These are phyloP conservation scores for Orthonevra nobilis DNA, from an alignment of 2,888 invertebrate species.

Conservation along the genomic window DNA sequence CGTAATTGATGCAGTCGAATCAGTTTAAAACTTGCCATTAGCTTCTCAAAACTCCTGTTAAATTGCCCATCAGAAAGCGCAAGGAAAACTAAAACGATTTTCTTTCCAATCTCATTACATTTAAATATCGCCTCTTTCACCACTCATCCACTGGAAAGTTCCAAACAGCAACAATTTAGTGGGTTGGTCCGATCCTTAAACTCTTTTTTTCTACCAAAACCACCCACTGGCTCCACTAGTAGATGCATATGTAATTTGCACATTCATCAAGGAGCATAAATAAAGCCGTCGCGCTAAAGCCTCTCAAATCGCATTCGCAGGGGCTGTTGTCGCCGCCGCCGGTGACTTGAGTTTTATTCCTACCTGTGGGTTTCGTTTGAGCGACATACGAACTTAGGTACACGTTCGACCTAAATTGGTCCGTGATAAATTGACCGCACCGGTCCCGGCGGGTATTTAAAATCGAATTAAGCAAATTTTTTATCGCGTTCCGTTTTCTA, in stretches of 20 bases:
- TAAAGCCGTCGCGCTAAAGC: slow-evolving; percentile 32
- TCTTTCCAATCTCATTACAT: slow-evolving; percentile 30
- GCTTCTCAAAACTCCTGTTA: slow-evolving; percentile 35
- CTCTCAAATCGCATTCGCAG: slow-evolving; percentile 19
- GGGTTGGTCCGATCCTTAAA: slow-evolving; percentile 28
- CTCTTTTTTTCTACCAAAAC: neutral
- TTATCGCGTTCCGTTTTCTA: neutral
- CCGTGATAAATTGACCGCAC: slow-evolving; percentile 51
- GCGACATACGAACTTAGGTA: neutral
- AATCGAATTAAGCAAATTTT: slow-evolving; percentile 54
- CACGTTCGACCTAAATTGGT: slow-evolving; percentile 38
- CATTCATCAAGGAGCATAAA: slow-evolving; percentile 32
- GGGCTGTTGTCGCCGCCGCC: too few relatives aligned
- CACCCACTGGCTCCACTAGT: neutral
- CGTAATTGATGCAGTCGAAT: slow-evolving; percentile 33
- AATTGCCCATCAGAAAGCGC: slow-evolving; percentile 23
- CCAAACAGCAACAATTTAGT: slow-evolving; percentile 16
- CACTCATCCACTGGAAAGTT: neutral
- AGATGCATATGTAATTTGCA: slow-evolving; percentile 32
- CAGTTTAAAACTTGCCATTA: slow-evolving; percentile 29
- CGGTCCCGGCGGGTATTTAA: slow-evolving; percentile 52
- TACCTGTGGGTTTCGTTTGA: too few relatives aligned
- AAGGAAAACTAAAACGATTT: slow-evolving; percentile 35
- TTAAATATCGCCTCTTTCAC: slow-evolving; percentile 4
- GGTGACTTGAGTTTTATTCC: too few relatives aligned